These are phyloP conservation scores for Phylloscopus trochiloides DNA, from an alignment of 2,113 vertebrate genomes.

Conservation along the genomic window DNA sequence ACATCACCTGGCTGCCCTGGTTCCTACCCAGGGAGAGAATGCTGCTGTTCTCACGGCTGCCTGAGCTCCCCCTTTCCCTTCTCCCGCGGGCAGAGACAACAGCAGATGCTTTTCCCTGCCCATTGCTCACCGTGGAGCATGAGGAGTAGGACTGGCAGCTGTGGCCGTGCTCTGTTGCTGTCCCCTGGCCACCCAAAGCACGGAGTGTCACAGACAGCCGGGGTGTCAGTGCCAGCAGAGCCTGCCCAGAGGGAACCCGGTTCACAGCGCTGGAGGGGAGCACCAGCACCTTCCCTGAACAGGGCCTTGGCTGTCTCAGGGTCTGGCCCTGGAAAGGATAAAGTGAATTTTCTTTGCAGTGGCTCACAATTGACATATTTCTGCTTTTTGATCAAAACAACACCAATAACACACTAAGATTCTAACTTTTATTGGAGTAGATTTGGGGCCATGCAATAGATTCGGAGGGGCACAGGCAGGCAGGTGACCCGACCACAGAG, in stretches of 20 bases:
- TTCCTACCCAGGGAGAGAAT: neutral
- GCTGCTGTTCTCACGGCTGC: neutral
- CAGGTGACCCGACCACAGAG: neutral
- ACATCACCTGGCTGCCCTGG: neutral
- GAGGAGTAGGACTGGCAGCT: neutral
- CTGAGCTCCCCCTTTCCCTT: neutral
- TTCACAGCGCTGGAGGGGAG: neutral
- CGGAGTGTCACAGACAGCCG: rapidly evolving
- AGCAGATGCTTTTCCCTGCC: neutral
- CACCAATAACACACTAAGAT: neutral
- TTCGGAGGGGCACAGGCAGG: neutral
- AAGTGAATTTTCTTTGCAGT: neutral
- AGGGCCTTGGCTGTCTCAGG: neutral
- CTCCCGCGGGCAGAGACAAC: neutral
- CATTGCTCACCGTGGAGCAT: neutral
- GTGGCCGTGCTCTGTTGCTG: neutral
- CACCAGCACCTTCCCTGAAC: neutral
- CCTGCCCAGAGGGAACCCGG: rapidly evolving
- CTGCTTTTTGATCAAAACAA: neutral
- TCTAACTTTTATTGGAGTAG: neutral
- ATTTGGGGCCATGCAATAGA: rapidly evolving
- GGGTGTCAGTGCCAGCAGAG: neutral
- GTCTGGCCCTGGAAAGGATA: neutral
- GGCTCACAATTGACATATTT: neutral
- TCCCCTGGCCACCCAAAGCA: neutral